phyloP scores from a whole-genome alignment of 1,140 invertebrate genomes.

The Stegodyphus dumicola region DNA sequence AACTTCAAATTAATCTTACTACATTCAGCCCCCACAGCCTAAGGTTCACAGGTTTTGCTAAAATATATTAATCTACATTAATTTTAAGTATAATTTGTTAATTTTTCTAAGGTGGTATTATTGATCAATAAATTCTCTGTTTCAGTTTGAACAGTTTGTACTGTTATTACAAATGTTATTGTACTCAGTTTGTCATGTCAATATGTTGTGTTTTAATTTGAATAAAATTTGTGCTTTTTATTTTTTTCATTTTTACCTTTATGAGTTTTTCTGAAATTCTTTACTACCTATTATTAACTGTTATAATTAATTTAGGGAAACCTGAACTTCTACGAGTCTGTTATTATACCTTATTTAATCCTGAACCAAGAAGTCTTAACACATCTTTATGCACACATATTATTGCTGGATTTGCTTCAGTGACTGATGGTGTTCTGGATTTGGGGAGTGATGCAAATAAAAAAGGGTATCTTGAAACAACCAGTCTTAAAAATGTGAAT shows the following conservation, averaged over 20 bases:
- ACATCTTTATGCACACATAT: slow-evolving; percentile 81
- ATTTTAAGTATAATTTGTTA: no score
- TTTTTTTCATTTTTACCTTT: neutral
- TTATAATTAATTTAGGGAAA: slow-evolving; percentile 13
- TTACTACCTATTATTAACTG: neutral
- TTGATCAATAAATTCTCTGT: no score
- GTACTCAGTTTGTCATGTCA: no score
- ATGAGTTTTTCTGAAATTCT: neutral
- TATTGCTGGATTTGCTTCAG: slow-evolving; percentile 78
- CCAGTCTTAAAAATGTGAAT: slow-evolving; percentile 75
- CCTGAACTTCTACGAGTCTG: slow-evolving; percentile 27
- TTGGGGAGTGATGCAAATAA: slow-evolving; percentile 66
- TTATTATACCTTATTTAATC: slow-evolving; percentile 24
- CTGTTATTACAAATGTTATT: no score
- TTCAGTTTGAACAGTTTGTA: no score
- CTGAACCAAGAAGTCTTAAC: slow-evolving; percentile 13
- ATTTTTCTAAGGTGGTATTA: no score
- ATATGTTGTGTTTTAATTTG: neutral
- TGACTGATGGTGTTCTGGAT: slow-evolving; percentile 75
- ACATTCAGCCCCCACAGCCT: no score
- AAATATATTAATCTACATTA: no score
- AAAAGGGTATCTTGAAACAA: slow-evolving; percentile 72
- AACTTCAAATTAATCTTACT: no score
- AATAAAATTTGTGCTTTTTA: neutral
- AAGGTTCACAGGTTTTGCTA: no score